Evolutionary conservation across 2,113 vertebrate species (phyloP), one percentile per base, ranked within the genome.

Genomic region (Hassar affinis): DNA sequence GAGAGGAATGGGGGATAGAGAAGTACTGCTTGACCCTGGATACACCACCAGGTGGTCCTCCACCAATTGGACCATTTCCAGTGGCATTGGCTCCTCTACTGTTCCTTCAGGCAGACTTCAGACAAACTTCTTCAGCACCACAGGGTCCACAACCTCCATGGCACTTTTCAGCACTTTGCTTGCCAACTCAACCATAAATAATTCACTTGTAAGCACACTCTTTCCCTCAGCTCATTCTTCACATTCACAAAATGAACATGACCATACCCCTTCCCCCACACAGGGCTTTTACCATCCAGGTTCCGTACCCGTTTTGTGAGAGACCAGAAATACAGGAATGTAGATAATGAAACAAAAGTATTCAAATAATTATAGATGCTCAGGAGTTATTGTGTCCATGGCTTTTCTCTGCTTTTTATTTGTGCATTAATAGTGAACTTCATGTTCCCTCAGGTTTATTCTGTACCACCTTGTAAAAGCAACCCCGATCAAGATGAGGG

Each of bases 361-460:
- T 35, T 33, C 6, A 81, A 22, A 17, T 18, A 8, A 54, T 47
- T 84, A 69, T n/a, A 57, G 9, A 59, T 47, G 1, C 17, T 25
- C 59, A 56, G 11, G 42, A 14, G 27, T 35, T 25, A 1, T 33
- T 84, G 12, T 35, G 25, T 76, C 45, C 9, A 42, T 30, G 59
- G 51, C 12, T 57, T 57, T 49, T 78, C 10, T 61, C 17, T 68
- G 49, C 38, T 25, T 59, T 77, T 76, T 84, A 14, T 27, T 20
- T 76, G 20, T 76, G 35, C 64, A 62, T 22, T 42, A 74, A 56
- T 75, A 38, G 33, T 76, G 62, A 59, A 62, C 74, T 47, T 85
- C 45, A 71, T 54, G 33, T 38, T 59, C 18, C 80, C 22, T 18
- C 92, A 99, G 98, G 89, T 96, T 17, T 97, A 96, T 89, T 92